A percentile compares a stretch with the other conserved stretches of the same genome.
Conservation (phyloP, 2,797 vertebrate genomes). For the Moxostoma hubbsi region DNA sequence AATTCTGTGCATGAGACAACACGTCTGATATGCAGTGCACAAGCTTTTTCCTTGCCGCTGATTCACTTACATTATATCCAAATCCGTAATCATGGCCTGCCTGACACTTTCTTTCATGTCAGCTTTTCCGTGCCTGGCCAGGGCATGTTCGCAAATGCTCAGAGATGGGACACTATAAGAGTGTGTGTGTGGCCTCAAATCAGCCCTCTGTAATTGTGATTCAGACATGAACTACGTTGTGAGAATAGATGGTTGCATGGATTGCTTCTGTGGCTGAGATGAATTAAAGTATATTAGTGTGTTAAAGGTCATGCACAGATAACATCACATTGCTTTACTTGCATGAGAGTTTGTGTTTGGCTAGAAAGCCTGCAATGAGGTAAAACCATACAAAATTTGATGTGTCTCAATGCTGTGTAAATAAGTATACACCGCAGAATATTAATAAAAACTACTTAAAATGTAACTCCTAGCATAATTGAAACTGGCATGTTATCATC, state of each 20-base stretch:
- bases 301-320: slow-evolving; percentile 59
- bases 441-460: too few relatives aligned
- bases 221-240: slow-evolving; percentile 61
- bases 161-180: slow-evolving; percentile 35
- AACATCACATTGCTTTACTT: slow-evolving; percentile 42
- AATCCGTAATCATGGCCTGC: slow-evolving; percentile 57
- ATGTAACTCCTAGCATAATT: too few relatives aligned
- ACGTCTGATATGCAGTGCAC: slow-evolving; percentile 58
- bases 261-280: slow-evolving; percentile 55
- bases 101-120: slow-evolving; percentile 70
- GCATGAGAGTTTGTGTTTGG: slow-evolving; percentile 24
- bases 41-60: slow-evolving; percentile 35
- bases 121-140: slow-evolving; percentile 72
- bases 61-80: slow-evolving; percentile 56
- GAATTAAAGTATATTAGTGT: slow-evolving; percentile 62
- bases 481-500: too few relatives aligned
- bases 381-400: too few relatives aligned
- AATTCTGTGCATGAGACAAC: slow-evolving; percentile 58
- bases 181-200: slow-evolving; percentile 59
- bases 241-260: slow-evolving; percentile 54
- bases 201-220: slow-evolving; percentile 59
- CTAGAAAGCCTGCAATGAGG: neutral
- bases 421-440: too few relatives aligned
- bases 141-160: slow-evolving; percentile 24
- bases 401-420: too few relatives aligned